Base-by-base conservation (phyloP, 1,140 invertebrate genomes). In the Drosophila auraria region DNA sequence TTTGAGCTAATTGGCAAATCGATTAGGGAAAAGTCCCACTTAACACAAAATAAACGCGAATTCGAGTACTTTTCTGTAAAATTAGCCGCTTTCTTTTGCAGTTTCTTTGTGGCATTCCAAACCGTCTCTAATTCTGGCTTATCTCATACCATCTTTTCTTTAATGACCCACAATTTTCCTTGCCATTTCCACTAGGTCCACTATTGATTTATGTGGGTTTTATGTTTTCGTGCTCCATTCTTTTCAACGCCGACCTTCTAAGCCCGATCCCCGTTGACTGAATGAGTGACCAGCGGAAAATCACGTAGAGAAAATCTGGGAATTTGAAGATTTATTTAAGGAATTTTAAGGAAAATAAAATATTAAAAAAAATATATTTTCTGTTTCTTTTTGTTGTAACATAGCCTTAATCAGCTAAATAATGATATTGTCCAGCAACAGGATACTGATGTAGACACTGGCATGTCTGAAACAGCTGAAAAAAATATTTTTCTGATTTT, bases 191-290 rank as follows among this genome's bases (percentile, higher is more conserved):
- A 20, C 38, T 20, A 12, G 12, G 20, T 14, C 7, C 47, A 33
- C 44, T 72, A 73, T 73, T 72, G 70, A 73, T 73, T 73, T 60
- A 73, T 60, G 70, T 44, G 68, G 70, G 70, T 72, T 73, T 60
- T 73, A 73, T 73, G 70, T 72, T 73, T 73, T 38, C 45, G 38
- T 72, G 66, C 17, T 73, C 15, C 38, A 44, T 73, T 73, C 66
- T 38, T 23, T 20, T 38, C 1, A 6, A 15, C 45, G 15, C 59
- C 68, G 36, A 73, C 70, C 68, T 68, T 73, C 47, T 56, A 36
- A 47, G 54, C 45, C 8, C 27, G 14, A 27, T 72, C n/a, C 14
- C 17, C 44, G n/a, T 20, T 33, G 51, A 36, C 17, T 59, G 20
- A 50, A 40, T 49, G 65, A 25, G n/a, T 49, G 20, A 38, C 65